Base-by-base conservation (phyloP, 92 coral and sea anemone genomes). In the Epizoanthus scotinus region DNA sequence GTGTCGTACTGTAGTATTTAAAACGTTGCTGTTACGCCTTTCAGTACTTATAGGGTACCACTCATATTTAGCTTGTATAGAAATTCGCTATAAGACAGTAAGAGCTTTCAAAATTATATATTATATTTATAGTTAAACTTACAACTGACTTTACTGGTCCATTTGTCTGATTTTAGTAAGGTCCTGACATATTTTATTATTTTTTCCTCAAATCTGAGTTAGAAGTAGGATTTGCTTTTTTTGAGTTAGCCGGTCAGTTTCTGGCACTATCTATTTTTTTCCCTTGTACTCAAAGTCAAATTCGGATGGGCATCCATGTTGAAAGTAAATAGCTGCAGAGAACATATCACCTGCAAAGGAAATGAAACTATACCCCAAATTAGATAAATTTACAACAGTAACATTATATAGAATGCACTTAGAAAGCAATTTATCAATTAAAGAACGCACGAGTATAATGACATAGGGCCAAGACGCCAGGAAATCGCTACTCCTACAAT, bases 371-470 rank as follows among this genome's bases (percentile, higher is more conserved):
- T 25, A 62, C 36, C 1, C 36, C 31, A 25, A 29, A 25, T 26
- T 13, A 62, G 67, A 62, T 62, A 62, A 62, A 62, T 62, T 14
- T 62, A 24, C 24, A 13, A 26, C 67, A 62, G 36, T 62, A 62
- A 62, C 67, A 62, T 26, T 27, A 62, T 14, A 26, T 25, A 62
- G 6, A 62, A 26, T 61, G 66, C 29, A 22, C 28, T 61, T 5
- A 24, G 65, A 24, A 61, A 20, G 31, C 38, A 62, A 62, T 62
- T 62, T 62, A 62, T 62, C 67, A 62, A 60, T 26, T 62, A 29
- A 62, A 62, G 67, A 62, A 19, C 38, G 13, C 5, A 18, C 24
- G 34, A 29, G 31, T 17, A 26, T 62, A 62, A 62, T 62, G 38
- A 62, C 67, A 62, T 47, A 9, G 52, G 52, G 10, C 52, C 15